Evolutionary conservation across 1,140 invertebrate species (phyloP).

Genomic region (Papilio glaucus): DNA sequence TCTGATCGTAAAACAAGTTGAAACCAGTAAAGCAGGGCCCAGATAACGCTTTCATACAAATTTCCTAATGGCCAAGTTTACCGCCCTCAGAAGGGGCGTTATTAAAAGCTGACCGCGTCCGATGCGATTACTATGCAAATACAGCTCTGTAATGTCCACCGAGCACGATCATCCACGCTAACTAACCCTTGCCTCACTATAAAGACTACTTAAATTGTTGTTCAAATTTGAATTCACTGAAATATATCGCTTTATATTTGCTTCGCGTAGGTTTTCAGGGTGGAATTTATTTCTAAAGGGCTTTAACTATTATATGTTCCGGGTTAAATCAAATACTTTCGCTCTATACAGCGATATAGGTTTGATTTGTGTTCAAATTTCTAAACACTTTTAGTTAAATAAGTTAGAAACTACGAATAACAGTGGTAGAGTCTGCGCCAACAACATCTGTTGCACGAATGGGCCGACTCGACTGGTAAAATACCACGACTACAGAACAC

Average conservation of each 20-base stretch:
- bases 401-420: not conserved
- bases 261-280: not conserved
- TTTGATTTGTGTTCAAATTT: not conserved
- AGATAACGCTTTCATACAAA: constrained; percentile 31
- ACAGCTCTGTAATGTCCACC: constrained; percentile 53
- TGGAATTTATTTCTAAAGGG: not conserved
- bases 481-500: too few species aligned
- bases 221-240: constrained; percentile 26
- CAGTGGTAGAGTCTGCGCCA: too few species aligned
- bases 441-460: too few species aligned
- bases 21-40: constrained; percentile 30
- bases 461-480: too few species aligned
- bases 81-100: constrained; percentile 45
- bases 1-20: constrained; percentile 27
- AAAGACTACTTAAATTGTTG: constrained; percentile 30
- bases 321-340: not conserved
- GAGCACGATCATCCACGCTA: constrained; percentile 36
- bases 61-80: constrained; percentile 27
- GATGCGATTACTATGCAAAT: constrained; percentile 74
- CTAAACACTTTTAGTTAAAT: not conserved
- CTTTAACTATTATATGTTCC: not conserved
- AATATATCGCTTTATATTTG: constrained; percentile 15
- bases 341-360: not conserved
- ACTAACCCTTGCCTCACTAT: constrained; percentile 17
- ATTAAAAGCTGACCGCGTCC: constrained; percentile 64